phyloP scores from a whole-genome alignment of 2,888 invertebrate genomes.

The Epirrita christyi region DNA sequence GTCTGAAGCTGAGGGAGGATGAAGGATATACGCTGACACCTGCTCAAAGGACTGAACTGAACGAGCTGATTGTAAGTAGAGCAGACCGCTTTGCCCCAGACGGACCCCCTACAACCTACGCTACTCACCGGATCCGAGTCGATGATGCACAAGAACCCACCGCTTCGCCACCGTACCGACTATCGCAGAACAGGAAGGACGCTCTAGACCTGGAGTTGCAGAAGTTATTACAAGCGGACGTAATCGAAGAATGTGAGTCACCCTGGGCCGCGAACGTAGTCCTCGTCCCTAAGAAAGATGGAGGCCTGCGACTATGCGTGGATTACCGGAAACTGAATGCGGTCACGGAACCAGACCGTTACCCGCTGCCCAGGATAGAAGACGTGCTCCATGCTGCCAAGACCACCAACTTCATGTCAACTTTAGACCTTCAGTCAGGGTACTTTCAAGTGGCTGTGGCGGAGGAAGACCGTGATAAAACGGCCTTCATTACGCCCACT shows the following conservation, averaged over 20 bases:
- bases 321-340: constrained; percentile 2
- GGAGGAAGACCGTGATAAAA: constrained; percentile 1
- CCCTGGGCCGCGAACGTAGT: constrained; percentile 32
- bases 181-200: constrained; percentile 44
- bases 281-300: constrained; percentile 27
- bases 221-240: constrained; percentile 43
- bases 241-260: constrained; percentile 40
- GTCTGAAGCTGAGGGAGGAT: too few relatives aligned
- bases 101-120: constrained; percentile 31
- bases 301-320: background rate
- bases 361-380: constrained; percentile 8
- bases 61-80: too few relatives aligned
- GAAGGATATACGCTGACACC: too few relatives aligned
- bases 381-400: constrained; percentile 10
- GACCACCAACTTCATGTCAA: constrained; percentile 25
- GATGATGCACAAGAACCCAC: constrained; percentile 47
- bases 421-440: background rate
- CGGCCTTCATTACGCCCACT: constrained; percentile 1
- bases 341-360: too few relatives aligned
- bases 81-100: constrained; percentile 1
- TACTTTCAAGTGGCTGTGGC: constrained; percentile 4
- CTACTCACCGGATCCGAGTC: constrained; percentile 45
- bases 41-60: too few relatives aligned
- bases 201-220: constrained; percentile 29
- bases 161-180: constrained; percentile 50